Evolutionary conservation across 2,888 invertebrate species (phyloP), one percentile per base, ranked within the genome.

Genomic region (Nephrotoma flavescens): DNA sequence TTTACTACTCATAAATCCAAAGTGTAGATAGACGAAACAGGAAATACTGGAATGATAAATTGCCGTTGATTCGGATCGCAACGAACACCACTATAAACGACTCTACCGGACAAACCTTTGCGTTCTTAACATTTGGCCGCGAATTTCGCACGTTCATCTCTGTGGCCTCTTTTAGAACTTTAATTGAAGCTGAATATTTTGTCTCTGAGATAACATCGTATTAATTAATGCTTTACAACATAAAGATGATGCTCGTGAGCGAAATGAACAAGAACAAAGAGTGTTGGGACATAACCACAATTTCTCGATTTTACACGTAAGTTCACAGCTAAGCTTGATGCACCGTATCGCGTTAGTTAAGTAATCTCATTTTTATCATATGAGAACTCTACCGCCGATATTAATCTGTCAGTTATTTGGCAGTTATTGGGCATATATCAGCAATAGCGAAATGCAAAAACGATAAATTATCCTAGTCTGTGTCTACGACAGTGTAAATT

Each of bases 1-100:
- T 89, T 0, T 90, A 90, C 85, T 89, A 90, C n/a, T 89, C 90
- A 0, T 88, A 88, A 12, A 88, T 89, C 0, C 90, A 90, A 71
- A 89, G 90, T 0, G 90, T 90, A 0, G 90, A 90, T 83, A 85
- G 15, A 87, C 86, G 42, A 86, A 45, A 45, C 12, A 9, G 45
- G 45, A 12, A 9, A 11, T 9, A 44, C 1, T 44, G 44, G 44
- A 44, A 44, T 44, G 44, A 44, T 44, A 44, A 44, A 2, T 44
- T 44, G 6, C 5, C 44, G 44, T 44, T 11, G 11, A 44, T 44
- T 9, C 1, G 44, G 11, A 9, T 44, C 11, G 11, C 44, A 9
- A 44, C 11, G 7, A 44, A 44, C 31, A 31, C 2, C 2, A 31
- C 31, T 3, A 44, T 2, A 44, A 44, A 44, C 11, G 6, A 11